Percentiles rank a stretch among this genome's conserved stretches.
Evolutionary conservation across 2,113 vertebrate genomes (phyloP).

Genomic region (Zapornia atra): DNA sequence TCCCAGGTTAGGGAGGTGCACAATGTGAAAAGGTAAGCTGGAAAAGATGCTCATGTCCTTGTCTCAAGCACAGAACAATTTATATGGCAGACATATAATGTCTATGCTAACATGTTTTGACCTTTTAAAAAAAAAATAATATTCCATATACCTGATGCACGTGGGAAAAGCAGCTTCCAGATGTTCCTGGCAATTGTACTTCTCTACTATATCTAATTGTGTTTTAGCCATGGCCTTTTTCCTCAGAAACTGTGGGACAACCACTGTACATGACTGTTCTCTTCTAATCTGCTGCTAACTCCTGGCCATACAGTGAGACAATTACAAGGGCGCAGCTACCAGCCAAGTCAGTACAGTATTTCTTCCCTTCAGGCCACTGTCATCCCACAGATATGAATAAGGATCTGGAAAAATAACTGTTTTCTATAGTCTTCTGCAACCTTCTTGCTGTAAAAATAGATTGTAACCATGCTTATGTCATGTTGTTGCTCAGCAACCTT

Average conservation of each 20-base stretch:
- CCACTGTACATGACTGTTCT: background rate
- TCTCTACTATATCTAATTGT: background rate
- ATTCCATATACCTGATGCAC: background rate
- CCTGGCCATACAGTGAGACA: background rate
- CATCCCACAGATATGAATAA: background rate
- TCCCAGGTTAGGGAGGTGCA: no score
- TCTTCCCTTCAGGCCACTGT: background rate
- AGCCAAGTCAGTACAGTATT: background rate
- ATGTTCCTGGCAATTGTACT: background rate
- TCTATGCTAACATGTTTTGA: background rate
- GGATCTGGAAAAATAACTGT: background rate
- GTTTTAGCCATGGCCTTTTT: background rate
- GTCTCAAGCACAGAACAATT: background rate
- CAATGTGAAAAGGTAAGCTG: background rate
- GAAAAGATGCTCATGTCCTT: background rate
- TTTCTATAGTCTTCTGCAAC: slow-evolving; percentile 47
- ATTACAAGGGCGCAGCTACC: background rate
- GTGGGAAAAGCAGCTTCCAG: background rate
- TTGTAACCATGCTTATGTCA: slow-evolving; percentile 52
- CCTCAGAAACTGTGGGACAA: background rate
- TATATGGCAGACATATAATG: background rate
- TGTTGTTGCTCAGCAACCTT: slow-evolving; percentile 73
- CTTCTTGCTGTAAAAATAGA: slow-evolving; percentile 72
- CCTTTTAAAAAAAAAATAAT: background rate
- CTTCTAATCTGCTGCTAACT: background rate